Conservation (phyloP, 2,113 vertebrate species). For the Indicator indicator region DNA sequence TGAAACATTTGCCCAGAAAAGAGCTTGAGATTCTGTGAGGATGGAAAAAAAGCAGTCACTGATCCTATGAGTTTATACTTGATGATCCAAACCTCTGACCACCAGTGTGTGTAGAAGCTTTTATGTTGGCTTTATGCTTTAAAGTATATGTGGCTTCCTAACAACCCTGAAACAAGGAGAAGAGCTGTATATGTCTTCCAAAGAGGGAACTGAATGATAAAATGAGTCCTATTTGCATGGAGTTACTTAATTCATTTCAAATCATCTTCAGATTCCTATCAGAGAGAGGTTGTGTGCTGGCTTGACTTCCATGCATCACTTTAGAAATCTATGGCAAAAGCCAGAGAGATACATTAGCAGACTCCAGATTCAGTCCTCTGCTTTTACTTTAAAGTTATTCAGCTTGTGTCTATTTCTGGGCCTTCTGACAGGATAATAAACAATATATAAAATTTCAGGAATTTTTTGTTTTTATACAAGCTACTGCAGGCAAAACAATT, state of each 20-base stretch:
- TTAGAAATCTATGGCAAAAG: not conserved
- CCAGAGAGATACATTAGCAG: not conserved
- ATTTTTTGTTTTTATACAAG: not conserved
- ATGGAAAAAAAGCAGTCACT: not conserved
- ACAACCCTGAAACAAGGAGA: not conserved
- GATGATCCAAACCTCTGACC: not conserved
- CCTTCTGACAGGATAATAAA: not conserved
- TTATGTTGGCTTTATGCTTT: not conserved
- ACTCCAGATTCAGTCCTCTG: not conserved
- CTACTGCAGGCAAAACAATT: not conserved
- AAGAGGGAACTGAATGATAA: not conserved
- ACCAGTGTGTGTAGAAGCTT: not conserved
- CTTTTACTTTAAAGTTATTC: not conserved
- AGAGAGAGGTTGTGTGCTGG: not conserved
- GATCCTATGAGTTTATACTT: not conserved
- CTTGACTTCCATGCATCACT: not conserved
- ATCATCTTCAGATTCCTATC: not conserved
- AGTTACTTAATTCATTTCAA: not conserved
- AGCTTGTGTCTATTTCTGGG: not conserved
- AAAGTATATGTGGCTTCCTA: not conserved
- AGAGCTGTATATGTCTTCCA: not conserved
- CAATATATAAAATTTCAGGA: not conserved
- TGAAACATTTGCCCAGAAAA: not conserved
- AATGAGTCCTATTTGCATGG: rapidly evolving
- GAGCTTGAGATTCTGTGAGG: not conserved